Evolutionary conservation across 2,888 invertebrate species (phyloP), one percentile per base, ranked within the genome.

Genomic region (Plagodis pulveraria): DNA sequence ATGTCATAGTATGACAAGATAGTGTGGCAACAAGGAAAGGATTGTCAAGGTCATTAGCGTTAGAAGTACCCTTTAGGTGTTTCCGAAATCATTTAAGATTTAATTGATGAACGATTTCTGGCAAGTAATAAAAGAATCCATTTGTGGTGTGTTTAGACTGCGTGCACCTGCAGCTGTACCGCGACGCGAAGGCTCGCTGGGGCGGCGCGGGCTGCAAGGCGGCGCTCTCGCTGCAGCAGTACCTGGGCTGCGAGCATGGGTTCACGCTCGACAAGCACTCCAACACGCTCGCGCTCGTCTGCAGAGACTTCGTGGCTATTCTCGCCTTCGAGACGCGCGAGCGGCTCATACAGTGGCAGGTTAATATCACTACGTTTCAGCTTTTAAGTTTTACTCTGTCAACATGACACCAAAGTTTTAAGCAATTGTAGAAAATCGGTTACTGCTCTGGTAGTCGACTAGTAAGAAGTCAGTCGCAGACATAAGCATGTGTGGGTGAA

Each of bases 201-300:
- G 75, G 76, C 35, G 65, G 94, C 91, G 81, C 68, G 64, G 80
- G 67, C 87, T 95, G 96, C 73, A 97, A 97, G 91, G 96, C 97
- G 33, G 96, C 97, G 59, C 94, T 98, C 62, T 96, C 97, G 62
- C 94, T 98, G 80, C 96, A 97, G 86, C 96, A 96, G 75, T 97
- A 96, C 92, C 94, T 97, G 62, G 98, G 97, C 63, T 93, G 96
- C 77, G 97, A 98, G 92, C 94, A 95, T 62, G 96, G 97, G 69
- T 97, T 98, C 90, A 96, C 97, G 58, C 94, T 97, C 77, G 98
- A 98, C 93, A 97, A 97, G 88, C 98, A 98, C 91, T 96, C 96
- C 63, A 96, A 98, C 89, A 98, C 98, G 49, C 95, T 98, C 77
- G 97, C 97, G 67, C 96, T 98, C 72, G 94, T 98, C 69, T 98